phyloP scores from a whole-genome alignment of 2,888 invertebrate species.

The Boloria euphrosyne region DNA sequence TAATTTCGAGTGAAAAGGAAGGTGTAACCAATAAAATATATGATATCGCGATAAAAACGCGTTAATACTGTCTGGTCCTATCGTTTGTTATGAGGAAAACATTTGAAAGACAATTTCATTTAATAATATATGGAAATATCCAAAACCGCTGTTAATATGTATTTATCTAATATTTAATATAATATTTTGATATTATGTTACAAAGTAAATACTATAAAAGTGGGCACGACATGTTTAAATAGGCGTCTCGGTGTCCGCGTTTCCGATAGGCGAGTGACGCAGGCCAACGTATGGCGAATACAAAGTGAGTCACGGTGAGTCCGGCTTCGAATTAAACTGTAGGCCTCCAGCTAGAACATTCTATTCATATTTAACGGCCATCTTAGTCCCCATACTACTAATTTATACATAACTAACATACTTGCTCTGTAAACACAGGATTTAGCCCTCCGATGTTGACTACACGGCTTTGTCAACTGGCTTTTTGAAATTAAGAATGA shows the following conservation, averaged over 20 bases:
- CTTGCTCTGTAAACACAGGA: slow-evolving; percentile 13
- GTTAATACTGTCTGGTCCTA: not conserved
- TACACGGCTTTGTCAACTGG: slow-evolving; percentile 2
- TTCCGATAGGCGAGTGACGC: slow-evolving; percentile 78
- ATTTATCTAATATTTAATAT: too few relatives aligned
- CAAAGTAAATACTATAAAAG: slow-evolving; percentile 32
- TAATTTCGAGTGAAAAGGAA: not conserved
- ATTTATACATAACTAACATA: slow-evolving; percentile 21
- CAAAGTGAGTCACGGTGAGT: slow-evolving; percentile 56
- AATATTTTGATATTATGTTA: not conserved
- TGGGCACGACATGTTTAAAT: slow-evolving; percentile 61
- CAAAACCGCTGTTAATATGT: too few relatives aligned
- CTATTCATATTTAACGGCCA: slow-evolving; percentile 43
- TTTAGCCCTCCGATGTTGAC: slow-evolving; percentile 13
- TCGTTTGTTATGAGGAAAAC: not conserved
- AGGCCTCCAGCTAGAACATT: slow-evolving; percentile 44
- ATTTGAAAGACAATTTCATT: too few relatives aligned
- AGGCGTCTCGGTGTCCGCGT: slow-evolving; percentile 68
- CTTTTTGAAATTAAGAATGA: slow-evolving; percentile 4
- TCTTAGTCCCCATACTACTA: slow-evolving; percentile 37
- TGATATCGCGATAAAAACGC: slow-evolving; percentile 1
- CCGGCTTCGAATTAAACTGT: slow-evolving; percentile 40
- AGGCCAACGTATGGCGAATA: slow-evolving; percentile 64
- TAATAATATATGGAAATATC: too few relatives aligned
- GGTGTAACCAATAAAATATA: not conserved